Evolutionary conservation across 2,888 invertebrate genomes (phyloP), one percentile per base, ranked within the genome.

Genomic region (Lutraria lutraria): DNA sequence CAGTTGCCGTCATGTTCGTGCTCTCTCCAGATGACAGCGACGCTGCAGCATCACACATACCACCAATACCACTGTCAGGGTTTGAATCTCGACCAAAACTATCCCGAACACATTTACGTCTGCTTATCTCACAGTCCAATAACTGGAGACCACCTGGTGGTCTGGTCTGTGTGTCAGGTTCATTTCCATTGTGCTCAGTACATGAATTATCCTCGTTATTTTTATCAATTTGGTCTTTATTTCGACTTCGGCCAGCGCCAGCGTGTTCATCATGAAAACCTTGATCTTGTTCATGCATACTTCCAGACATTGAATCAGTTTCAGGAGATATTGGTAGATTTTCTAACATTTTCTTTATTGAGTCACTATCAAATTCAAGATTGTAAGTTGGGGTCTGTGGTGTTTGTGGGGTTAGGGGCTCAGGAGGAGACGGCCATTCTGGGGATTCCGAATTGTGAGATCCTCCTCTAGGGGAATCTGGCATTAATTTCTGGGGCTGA

Each of bases 301-400:
- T 92, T 81, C 90, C 88, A 16, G 86, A 86, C 91, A 91, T 91
- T 31, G 90, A 90, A 19, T 89, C 89, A 31, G 84, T 83, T 86
- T 95, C 93, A 0, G 95, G 94, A 21, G 95, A 95, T 16, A 93
- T 93, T 43, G 99, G 98, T 98, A 99, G 98, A 83, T 99, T 99
- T 96, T 99, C 99, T 94, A 99, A 97, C 98, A 99, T 99, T 93
- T 98, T 98, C 97, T 99, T 99, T 94, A 99, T 97, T 15, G 99
- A 99, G 96, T 98, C 98, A 95, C 98, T 98, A 97, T 98, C 98
- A 97, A 98, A 97, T 89, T 96, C 96, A 91, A 97, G 95, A 88
- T 95, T 95, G 87, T 93, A 94, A 12, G 94, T 92, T 15, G 95
- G 95, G 52, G 94, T 93, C 54, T 94, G 88, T 85, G 96, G 94